Evolutionary conservation across 2,113 vertebrate genomes (phyloP).

Genomic region (Chinchilla lanigera): DNA sequence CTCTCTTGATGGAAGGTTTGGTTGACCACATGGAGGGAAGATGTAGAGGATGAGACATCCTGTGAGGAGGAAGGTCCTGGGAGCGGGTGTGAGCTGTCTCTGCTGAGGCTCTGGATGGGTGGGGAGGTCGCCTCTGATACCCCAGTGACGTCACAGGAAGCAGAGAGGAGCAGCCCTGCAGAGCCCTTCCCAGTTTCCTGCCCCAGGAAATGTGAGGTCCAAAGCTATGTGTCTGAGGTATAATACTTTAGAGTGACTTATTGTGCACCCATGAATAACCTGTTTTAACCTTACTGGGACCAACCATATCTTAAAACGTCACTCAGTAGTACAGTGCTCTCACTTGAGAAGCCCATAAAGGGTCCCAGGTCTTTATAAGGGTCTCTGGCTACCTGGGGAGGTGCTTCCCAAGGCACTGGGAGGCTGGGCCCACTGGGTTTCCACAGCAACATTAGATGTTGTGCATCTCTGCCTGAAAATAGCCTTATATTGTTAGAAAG

Average conservation of each 20-base stretch:
- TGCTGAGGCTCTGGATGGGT: neutral
- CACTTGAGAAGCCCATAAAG: neutral
- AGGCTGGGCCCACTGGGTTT: neutral
- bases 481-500: neutral
- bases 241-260: no score
- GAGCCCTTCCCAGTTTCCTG: neutral
- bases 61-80: neutral
- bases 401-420: neutral
- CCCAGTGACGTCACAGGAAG: fast-evolving
- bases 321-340: fast-evolving
- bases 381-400: neutral
- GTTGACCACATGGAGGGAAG: neutral
- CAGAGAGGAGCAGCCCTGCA: neutral
- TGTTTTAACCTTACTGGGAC: neutral
- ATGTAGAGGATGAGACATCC: fast-evolving
- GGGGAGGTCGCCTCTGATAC: neutral
- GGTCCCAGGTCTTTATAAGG: neutral
- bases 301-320: no score
- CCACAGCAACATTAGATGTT: no score
- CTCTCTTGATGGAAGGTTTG: neutral
- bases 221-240: neutral
- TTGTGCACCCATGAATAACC: neutral
- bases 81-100: neutral
- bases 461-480: no score
- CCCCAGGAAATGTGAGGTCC: neutral